phyloP scores from a whole-genome alignment of 2,113 vertebrate species.

The Diglossa brunneiventris region DNA sequence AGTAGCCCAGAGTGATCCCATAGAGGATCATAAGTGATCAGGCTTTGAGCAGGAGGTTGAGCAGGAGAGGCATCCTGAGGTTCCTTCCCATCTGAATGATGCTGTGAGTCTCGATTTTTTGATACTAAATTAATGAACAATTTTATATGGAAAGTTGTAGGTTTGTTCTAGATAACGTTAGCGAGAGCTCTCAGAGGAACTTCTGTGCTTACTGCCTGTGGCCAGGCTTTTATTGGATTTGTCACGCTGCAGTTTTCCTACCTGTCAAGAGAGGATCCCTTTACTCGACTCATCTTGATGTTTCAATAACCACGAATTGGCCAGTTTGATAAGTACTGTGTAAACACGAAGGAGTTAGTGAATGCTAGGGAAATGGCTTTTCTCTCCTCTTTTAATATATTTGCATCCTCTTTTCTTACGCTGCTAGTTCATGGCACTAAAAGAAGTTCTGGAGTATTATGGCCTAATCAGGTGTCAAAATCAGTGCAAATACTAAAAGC shows the following conservation, averaged over 20 bases:
- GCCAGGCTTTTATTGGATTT: background rate
- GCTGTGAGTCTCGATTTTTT: accelerated
- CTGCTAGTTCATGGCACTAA: background rate
- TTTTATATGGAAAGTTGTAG: background rate
- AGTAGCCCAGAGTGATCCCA: background rate
- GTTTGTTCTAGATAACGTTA: background rate
- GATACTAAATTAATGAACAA: background rate
- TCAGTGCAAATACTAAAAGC: background rate
- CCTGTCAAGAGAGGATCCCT: background rate
- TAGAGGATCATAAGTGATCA: background rate
- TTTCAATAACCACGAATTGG: background rate
- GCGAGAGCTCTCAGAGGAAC: background rate
- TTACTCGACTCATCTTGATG: background rate
- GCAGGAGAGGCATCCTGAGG: background rate
- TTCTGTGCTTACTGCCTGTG: background rate
- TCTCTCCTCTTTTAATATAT: background rate
- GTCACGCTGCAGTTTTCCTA: background rate
- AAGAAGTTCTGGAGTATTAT: background rate
- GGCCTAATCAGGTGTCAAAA: background rate
- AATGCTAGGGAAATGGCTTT: background rate
- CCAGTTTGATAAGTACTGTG: background rate
- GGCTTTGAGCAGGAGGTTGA: background rate
- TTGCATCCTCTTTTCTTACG: background rate
- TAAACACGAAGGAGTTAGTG: background rate
- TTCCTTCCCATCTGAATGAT: background rate